phyloP scores from a whole-genome alignment of 2,888 invertebrate genomes.

The Mermis nigrescens region DNA sequence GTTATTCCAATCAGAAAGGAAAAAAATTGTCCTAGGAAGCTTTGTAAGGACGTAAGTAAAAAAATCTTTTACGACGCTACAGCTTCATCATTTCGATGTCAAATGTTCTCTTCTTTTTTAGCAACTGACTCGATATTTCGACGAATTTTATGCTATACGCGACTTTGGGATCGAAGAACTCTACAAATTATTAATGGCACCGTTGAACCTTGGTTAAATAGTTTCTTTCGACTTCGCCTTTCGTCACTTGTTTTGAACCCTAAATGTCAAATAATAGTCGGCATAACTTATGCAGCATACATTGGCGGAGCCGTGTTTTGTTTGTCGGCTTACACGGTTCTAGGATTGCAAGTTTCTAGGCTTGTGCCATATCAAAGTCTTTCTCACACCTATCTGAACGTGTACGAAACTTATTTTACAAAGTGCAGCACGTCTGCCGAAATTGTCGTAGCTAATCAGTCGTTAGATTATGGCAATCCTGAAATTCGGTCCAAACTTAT shows the following conservation, averaged over 20 bases:
- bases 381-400: constrained; percentile 68
- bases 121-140: no score
- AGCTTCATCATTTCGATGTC: no score
- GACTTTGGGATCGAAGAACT: no score
- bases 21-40: no score
- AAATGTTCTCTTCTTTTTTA: no score
- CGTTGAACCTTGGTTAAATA: constrained; percentile 3
- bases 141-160: no score
- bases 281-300: constrained; percentile 50
- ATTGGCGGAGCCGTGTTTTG: constrained; percentile 51
- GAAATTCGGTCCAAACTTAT: constrained; percentile 56
- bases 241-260: constrained; percentile 1
- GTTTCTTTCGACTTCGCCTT: constrained; percentile 12
- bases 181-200: no score
- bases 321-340: constrained; percentile 45
- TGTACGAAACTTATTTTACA: constrained; percentile 62
- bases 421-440: constrained; percentile 37
- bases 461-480: constrained; percentile 58
- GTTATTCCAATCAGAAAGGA: no score
- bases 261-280: constrained; percentile 42
- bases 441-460: constrained; percentile 68
- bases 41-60: no score
- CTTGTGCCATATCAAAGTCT: constrained; percentile 69
- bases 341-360: constrained; percentile 66
- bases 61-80: no score